Evolutionary conservation across 2,888 invertebrate species (phyloP).

Genomic region (Caenorhabditis uteleia): DNA sequence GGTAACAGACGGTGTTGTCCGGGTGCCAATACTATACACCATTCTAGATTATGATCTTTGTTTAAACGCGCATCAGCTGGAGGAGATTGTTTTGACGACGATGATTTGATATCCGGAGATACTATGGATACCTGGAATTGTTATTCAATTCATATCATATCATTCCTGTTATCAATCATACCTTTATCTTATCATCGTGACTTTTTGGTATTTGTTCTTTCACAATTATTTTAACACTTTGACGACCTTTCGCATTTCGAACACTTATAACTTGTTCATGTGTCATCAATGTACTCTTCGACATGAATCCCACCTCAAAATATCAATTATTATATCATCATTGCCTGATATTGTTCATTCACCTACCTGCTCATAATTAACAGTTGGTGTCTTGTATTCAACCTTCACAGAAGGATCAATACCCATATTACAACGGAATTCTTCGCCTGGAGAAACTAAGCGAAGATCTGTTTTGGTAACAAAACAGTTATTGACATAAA

Average conservation of each 20-base stretch:
- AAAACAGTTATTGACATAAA: conserved; percentile 72
- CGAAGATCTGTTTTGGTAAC: conserved; percentile 70
- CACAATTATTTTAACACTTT: conserved; percentile 67
- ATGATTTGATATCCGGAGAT: conserved; percentile 57
- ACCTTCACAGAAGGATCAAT: conserved; percentile 71
- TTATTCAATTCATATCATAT: too few species aligned
- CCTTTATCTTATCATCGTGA: conserved; percentile 72
- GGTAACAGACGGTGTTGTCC: conserved; percentile 59
- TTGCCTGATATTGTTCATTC: background rate
- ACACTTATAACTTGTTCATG: conserved; percentile 69
- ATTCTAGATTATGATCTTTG: conserved; percentile 66
- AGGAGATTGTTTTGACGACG: conserved; percentile 11
- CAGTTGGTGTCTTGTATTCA: conserved; percentile 70
- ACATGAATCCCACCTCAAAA: conserved; percentile 68
- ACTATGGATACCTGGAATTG: conserved; percentile 46
- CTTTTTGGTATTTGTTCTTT: conserved; percentile 71
- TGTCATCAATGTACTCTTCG: conserved; percentile 66
- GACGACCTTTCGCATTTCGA: conserved; percentile 70
- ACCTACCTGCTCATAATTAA: conserved; percentile 62
- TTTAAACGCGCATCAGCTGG: conserved; percentile 57
- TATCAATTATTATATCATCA: background rate
- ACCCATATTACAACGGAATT: conserved; percentile 71
- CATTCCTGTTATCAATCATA: too few species aligned
- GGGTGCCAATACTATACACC: conserved; percentile 61
- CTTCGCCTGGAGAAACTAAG: conserved; percentile 70